Conservation (phyloP, 2,113 vertebrate genomes). For the Macquaria australasica region DNA sequence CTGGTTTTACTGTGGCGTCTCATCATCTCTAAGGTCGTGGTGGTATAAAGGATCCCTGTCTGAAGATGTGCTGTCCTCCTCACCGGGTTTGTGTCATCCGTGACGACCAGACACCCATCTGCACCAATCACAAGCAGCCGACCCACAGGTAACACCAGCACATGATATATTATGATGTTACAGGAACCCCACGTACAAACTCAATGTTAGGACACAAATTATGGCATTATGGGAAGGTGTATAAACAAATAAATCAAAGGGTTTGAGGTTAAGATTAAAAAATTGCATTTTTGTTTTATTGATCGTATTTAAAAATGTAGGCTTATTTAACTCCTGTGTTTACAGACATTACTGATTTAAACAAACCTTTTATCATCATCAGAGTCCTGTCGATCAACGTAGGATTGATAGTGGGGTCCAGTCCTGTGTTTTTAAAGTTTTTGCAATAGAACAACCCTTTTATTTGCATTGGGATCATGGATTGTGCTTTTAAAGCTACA, state of each 20-base stretch:
- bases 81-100: slow-evolving; percentile 94
- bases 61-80: slow-evolving; percentile 93
- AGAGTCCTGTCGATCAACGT: too few species aligned
- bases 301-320: not conserved
- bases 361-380: not conserved
- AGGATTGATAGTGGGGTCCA: not conserved
- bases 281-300: not conserved
- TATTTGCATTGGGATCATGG: not conserved
- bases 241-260: not conserved
- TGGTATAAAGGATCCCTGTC: slow-evolving; percentile 80
- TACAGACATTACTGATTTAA: not conserved
- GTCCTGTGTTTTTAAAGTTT: not conserved
- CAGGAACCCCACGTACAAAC: not conserved
- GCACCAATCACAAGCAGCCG: slow-evolving; percentile 91
- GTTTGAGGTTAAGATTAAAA: not conserved
- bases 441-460: not conserved
- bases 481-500: not conserved
- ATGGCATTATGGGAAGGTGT: not conserved
- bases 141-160: slow-evolving; percentile 87
- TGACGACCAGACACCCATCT: slow-evolving; percentile 92
- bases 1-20: not conserved
- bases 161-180: not conserved
- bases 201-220: not conserved
- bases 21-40: not conserved
- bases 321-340: not conserved